These are phyloP conservation scores for Sphenopsis melanotis DNA, from an alignment of 2,797 vertebrate genomes.

Conservation along the genomic window DNA sequence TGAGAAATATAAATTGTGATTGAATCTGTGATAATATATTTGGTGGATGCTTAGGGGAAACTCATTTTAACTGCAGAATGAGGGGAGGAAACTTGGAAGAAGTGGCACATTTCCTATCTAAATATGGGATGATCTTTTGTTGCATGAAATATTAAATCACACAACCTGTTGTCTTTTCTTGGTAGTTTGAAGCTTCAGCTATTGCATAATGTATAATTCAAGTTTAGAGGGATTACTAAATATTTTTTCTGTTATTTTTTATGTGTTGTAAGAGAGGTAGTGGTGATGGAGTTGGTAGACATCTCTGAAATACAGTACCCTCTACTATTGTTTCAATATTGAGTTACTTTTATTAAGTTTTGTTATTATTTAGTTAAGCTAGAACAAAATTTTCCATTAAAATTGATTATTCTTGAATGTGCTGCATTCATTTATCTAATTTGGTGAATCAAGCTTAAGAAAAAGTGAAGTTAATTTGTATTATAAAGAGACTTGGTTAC, in stretches of 20 bases:
- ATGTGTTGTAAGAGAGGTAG: neutral
- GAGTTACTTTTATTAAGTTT: neutral
- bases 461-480: neutral
- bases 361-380: neutral
- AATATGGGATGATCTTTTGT: neutral
- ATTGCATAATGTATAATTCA: neutral
- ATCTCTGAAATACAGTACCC: neutral
- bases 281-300: neutral
- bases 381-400: neutral
- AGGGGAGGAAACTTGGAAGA: neutral
- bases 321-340: neutral
- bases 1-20: neutral
- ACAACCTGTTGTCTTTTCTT: neutral
- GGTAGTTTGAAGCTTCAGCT: neutral
- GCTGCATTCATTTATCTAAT: neutral
- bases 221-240: neutral
- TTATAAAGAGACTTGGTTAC: neutral
- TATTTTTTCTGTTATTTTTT: neutral
- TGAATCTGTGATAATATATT: neutral
- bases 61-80: neutral
- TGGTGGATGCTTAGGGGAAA: neutral
- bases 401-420: neutral
- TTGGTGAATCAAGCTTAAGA: neutral
- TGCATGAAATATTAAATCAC: neutral
- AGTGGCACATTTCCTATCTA: neutral